Evolutionary conservation across 2,888 invertebrate species (phyloP).

Genomic region (Agrochola circellaris): DNA sequence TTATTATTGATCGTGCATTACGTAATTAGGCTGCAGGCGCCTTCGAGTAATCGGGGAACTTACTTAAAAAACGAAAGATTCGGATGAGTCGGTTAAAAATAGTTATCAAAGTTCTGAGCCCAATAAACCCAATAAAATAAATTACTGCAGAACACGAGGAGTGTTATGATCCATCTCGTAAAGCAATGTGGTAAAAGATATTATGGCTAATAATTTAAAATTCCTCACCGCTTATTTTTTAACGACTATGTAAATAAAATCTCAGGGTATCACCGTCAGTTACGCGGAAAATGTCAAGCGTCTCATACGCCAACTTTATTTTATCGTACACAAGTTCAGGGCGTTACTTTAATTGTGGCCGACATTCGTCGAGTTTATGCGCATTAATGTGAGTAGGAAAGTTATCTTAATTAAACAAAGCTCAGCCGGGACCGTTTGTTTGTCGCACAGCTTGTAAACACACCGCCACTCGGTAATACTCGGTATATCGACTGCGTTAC

Average conservation of each 20-base stretch:
- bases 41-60: no score
- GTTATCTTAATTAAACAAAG: slow-evolving; percentile 83
- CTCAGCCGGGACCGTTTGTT: slow-evolving; percentile 65
- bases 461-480: slow-evolving; percentile 39
- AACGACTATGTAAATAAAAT: slow-evolving; percentile 44
- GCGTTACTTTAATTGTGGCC: slow-evolving; percentile 72
- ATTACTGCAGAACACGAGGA: neutral
- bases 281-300: slow-evolving; percentile 51
- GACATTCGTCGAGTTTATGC: slow-evolving; percentile 73
- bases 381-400: slow-evolving; percentile 76
- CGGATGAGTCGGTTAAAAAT: neutral
- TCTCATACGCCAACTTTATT: slow-evolving; percentile 67
- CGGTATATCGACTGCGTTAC: slow-evolving; percentile 50
- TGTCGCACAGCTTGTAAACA: slow-evolving; percentile 68
- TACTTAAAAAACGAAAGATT: no score
- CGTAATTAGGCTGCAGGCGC: no score
- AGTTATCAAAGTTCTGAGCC: neutral
- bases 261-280: slow-evolving; percentile 32
- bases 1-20: no score
- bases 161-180: slow-evolving; percentile 6
- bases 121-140: neutral
- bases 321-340: slow-evolving; percentile 65
- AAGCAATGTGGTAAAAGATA: slow-evolving; percentile 15
- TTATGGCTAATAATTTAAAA: slow-evolving; percentile 33
- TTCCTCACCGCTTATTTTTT: slow-evolving; percentile 41